phyloP scores from a whole-genome alignment of 2,888 invertebrate genomes.

The Ennomos erosarius region DNA sequence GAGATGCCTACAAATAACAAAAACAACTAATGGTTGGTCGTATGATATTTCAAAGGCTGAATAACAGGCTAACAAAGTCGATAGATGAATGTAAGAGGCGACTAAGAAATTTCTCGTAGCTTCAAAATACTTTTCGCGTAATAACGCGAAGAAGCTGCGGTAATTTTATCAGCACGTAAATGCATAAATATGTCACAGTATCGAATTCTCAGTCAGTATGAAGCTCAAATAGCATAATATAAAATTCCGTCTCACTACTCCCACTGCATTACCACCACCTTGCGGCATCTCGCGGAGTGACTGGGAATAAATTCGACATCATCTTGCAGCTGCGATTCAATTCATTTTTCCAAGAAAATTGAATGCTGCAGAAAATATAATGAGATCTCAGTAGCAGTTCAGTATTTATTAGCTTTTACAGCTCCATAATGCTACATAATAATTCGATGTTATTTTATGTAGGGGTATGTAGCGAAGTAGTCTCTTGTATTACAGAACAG shows the following conservation, averaged over 20 bases:
- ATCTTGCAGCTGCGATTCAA: constrained; percentile 47
- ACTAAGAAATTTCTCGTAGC: no score
- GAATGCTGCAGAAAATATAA: constrained; percentile 39
- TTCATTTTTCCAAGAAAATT: constrained; percentile 56
- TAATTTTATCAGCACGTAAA: no score
- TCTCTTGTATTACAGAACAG: no score
- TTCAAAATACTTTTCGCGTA: no score
- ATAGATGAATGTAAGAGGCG: no score
- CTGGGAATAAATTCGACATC: constrained; percentile 59
- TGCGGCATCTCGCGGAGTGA: constrained; percentile 43
- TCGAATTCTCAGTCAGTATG: constrained; percentile 8
- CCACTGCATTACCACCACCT: constrained; percentile 58
- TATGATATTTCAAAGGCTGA: no score
- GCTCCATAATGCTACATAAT: neutral
- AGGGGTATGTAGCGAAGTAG: constrained; percentile 6
- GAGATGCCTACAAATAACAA: no score
- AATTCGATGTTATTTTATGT: no score
- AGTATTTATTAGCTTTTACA: constrained; percentile 15
- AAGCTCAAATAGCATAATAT: constrained; percentile 9
- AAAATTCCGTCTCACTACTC: constrained; percentile 39
- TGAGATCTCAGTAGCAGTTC: constrained; percentile 12
- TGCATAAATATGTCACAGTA: neutral
- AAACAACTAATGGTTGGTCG: no score
- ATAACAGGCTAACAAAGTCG: no score
- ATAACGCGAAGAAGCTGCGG: no score